Conservation (phyloP, 1,140 invertebrate genomes). For the Helicoverpa armigera region DNA sequence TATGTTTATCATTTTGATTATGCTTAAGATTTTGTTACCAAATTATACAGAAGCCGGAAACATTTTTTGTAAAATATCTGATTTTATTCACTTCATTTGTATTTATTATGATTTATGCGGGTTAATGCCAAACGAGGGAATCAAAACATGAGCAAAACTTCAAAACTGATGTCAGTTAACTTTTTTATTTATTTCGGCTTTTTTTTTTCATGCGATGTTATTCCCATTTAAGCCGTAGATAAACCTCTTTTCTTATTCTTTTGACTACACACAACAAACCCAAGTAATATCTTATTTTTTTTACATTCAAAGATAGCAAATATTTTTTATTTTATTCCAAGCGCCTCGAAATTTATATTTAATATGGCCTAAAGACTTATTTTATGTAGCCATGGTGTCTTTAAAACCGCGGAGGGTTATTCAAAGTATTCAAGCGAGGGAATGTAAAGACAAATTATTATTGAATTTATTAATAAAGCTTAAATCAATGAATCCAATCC, state of each 20-base stretch:
- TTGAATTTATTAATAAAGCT: not conserved
- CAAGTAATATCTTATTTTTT: too few species aligned
- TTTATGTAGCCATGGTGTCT: too few species aligned
- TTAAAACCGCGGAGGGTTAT: too few species aligned
- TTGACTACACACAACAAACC: too few species aligned
- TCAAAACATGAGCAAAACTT: not conserved
- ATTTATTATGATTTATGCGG: not conserved
- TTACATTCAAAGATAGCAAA: too few species aligned
- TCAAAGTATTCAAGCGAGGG: too few species aligned
- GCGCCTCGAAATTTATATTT: too few species aligned
- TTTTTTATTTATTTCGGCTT: not conserved
- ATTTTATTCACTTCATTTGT: not conserved
- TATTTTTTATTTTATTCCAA: too few species aligned
- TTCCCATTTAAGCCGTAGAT: not conserved
- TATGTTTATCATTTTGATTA: slow-evolving; percentile 72
- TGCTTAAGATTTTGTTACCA: slow-evolving; percentile 12
- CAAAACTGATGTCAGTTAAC: not conserved
- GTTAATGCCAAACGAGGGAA: too few species aligned
- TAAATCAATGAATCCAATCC: not conserved
- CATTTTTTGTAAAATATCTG: slow-evolving; percentile 42
- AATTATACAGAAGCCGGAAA: slow-evolving; percentile 28
- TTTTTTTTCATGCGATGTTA: too few species aligned
- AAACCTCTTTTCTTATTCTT: not conserved
- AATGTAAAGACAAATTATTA: not conserved
- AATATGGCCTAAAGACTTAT: too few species aligned